Conservation (phyloP, 2,797 vertebrate genomes). For the Tapera naevia region DNA sequence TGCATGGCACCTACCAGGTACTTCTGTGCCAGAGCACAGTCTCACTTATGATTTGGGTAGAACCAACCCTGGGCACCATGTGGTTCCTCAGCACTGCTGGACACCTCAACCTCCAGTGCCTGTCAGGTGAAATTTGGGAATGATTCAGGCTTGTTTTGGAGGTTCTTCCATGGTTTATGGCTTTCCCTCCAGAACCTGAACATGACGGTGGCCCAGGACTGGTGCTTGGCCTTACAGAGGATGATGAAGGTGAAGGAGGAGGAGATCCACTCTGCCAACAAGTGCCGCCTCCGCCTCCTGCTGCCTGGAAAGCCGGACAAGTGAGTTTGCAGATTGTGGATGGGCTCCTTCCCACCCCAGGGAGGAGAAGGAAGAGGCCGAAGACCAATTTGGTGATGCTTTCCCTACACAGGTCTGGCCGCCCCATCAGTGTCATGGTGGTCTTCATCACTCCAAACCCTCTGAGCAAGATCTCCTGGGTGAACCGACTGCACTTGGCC, state of each 20-base stretch:
- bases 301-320: constrained; percentile 93
- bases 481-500: constrained; percentile 89
- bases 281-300: constrained; percentile 92
- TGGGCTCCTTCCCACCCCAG: background rate
- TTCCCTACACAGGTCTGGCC: constrained; percentile 80
- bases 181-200: constrained; percentile 87
- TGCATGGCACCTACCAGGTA: constrained; percentile 95
- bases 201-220: constrained; percentile 94
- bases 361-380: background rate
- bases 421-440: constrained; percentile 89
- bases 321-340: constrained; percentile 74
- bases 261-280: constrained; percentile 95
- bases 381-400: background rate
- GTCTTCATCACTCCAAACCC: constrained; percentile 91
- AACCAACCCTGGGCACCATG: too few species aligned
- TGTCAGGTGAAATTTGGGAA: background rate
- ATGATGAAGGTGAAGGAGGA: constrained; percentile 95
- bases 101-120: background rate
- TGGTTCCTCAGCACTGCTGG: rapidly evolving
- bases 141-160: background rate
- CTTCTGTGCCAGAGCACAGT: rapidly evolving
- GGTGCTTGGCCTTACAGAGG: constrained; percentile 94
- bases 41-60: background rate
- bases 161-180: background rate
- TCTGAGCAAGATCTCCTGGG: constrained; percentile 92